phyloP scores from a whole-genome alignment of 2,797 vertebrate genomes.

The Takifugu rubripes region DNA sequence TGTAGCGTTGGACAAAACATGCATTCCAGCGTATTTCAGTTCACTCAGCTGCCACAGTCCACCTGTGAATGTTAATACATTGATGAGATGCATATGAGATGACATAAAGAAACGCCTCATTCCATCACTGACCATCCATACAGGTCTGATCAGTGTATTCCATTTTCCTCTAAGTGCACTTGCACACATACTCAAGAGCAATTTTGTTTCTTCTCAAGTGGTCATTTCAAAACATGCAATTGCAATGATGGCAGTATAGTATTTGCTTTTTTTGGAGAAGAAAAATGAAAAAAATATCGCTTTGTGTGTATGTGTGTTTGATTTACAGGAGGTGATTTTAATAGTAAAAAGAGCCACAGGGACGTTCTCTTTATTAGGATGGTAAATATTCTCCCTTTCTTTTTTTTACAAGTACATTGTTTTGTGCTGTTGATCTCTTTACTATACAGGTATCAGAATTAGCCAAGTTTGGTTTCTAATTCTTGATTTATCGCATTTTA shows the following conservation, averaged over 20 bases:
- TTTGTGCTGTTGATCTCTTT: slow-evolving; percentile 8
- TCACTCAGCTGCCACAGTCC: slow-evolving; percentile 15
- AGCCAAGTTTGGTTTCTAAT: too few relatives aligned
- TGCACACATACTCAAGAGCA: slow-evolving; percentile 11
- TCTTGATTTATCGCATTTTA: too few relatives aligned
- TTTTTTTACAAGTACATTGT: slow-evolving; percentile 12
- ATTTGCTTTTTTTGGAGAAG: slow-evolving; percentile 6
- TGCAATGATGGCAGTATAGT: slow-evolving; percentile 16
- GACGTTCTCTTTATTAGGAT: slow-evolving; percentile 77
- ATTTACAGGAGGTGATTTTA: slow-evolving; percentile 73
- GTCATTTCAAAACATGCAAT: slow-evolving; percentile 24
- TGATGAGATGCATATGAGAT: slow-evolving; percentile 10
- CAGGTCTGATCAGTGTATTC: slow-evolving; percentile 1
- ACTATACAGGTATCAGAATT: neutral
- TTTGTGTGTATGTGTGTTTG: slow-evolving; percentile 20
- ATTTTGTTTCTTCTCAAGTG: slow-evolving; percentile 16
- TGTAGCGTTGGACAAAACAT: slow-evolving; percentile 21
- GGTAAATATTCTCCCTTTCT: slow-evolving; percentile 64
- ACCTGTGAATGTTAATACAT: slow-evolving; percentile 7
- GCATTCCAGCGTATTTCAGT: slow-evolving; percentile 16
- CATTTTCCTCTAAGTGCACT: slow-evolving; percentile 2
- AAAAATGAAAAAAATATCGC: too few relatives aligned
- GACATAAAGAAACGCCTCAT: slow-evolving; percentile 1
- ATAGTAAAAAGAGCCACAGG: slow-evolving; percentile 77
- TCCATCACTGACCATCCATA: too few relatives aligned